phyloP scores from a whole-genome alignment of 1,140 invertebrate species.

The Plutomurus gul region DNA sequence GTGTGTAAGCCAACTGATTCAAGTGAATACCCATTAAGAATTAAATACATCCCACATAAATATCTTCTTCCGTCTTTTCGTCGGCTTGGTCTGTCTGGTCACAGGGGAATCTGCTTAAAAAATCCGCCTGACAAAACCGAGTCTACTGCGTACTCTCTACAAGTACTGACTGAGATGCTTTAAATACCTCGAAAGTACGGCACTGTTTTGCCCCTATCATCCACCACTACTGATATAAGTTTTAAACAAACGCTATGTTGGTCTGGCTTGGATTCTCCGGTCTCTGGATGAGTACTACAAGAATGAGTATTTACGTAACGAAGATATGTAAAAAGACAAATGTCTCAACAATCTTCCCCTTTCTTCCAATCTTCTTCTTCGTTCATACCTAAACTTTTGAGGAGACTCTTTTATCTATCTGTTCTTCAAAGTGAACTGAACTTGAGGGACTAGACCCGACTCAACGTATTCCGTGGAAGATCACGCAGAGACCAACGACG shows the following conservation, averaged over 20 bases:
- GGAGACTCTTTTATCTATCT: slow-evolving; percentile 10
- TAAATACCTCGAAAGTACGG: no score
- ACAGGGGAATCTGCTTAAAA: slow-evolving; percentile 40
- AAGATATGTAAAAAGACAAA: background rate
- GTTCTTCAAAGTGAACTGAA: background rate
- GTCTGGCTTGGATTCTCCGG: no score
- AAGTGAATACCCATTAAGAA: slow-evolving; percentile 54
- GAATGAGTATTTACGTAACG: background rate
- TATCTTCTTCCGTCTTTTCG: slow-evolving; percentile 37
- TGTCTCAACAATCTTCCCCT: background rate
- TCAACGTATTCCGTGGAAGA: no score
- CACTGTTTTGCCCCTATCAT: no score
- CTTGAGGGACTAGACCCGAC: background rate
- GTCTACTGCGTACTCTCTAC: background rate
- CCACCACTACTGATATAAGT: no score
- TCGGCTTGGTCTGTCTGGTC: no score
- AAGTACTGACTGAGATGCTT: no score
- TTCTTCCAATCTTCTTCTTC: background rate
- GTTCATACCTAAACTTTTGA: background rate
- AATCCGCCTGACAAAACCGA: slow-evolving; percentile 8
- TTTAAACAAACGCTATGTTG: no score
- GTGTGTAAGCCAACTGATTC: slow-evolving; percentile 44
- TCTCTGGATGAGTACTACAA: no score
- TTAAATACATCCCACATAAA: slow-evolving; percentile 54
- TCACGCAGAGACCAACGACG: background rate